Conservation (phyloP, 2,113 vertebrate genomes). For the Cariama cristata region DNA sequence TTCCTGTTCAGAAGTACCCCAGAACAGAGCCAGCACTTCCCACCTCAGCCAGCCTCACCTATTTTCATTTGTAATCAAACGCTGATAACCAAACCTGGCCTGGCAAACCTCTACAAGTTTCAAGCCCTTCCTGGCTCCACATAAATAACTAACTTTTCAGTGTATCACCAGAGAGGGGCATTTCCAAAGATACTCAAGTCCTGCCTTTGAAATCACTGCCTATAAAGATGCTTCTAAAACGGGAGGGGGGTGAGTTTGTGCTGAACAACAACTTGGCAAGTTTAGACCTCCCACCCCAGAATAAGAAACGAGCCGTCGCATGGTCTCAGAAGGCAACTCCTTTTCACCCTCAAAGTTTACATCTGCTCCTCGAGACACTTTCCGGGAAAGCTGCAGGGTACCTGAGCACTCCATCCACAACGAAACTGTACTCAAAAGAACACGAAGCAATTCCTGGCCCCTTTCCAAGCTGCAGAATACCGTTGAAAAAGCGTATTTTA, state of each 20-base stretch:
- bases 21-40: slow-evolving; percentile 33
- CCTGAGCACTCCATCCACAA: not conserved
- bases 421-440: not conserved
- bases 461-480: slow-evolving; percentile 23
- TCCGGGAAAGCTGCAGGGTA: not conserved
- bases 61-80: slow-evolving; percentile 44
- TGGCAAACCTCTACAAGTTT: not conserved
- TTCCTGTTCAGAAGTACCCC: slow-evolving; percentile 62
- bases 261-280: not conserved
- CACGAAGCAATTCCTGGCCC: not conserved
- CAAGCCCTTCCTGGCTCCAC: not conserved
- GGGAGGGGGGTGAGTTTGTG: not conserved
- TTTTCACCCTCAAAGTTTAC: not conserved
- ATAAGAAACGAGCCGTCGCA: not conserved
- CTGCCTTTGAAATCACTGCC: not conserved
- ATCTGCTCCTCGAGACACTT: not conserved
- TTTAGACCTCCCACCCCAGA: not conserved
- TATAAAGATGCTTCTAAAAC: not conserved
- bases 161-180: not conserved
- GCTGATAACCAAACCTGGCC: slow-evolving; percentile 27
- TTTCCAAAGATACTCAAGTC: not conserved
- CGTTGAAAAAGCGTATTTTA: not conserved
- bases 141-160: not conserved
- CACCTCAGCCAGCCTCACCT: slow-evolving; percentile 50
- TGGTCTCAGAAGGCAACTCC: not conserved